phyloP scores from a whole-genome alignment of 2,797 vertebrate genomes.

The Leptoclinus maculatus region DNA sequence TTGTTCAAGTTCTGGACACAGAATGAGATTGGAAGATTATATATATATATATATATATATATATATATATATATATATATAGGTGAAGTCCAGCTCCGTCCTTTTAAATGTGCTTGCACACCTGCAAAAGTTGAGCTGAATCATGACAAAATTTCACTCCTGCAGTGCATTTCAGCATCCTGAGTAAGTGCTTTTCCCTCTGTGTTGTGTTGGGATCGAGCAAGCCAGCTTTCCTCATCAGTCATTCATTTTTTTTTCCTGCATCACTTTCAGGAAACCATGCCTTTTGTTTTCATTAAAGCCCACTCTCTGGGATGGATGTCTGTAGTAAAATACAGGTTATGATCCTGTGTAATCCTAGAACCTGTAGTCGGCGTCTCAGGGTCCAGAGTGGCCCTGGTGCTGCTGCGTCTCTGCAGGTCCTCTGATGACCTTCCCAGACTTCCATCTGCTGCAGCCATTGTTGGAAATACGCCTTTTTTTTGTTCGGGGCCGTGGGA shows the following conservation, averaged over 20 bases:
- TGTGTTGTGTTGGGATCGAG: constrained; percentile 52
- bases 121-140: constrained; percentile 64
- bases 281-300: constrained; percentile 75
- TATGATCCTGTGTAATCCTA: constrained; percentile 73
- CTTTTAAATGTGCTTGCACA: constrained; percentile 48
- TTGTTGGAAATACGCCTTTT: constrained; percentile 66
- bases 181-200: constrained; percentile 67
- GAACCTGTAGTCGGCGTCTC: constrained; percentile 58
- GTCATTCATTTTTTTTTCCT: constrained; percentile 47
- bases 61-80: background rate
- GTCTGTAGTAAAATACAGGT: constrained; percentile 68
- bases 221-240: constrained; percentile 60
- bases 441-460: constrained; percentile 80
- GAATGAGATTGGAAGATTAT: constrained; percentile 48
- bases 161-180: constrained; percentile 52
- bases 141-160: constrained; percentile 49
- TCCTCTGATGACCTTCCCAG: constrained; percentile 78
- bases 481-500: constrained; percentile 47
- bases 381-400: constrained; percentile 39
- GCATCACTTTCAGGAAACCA: constrained; percentile 47
- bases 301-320: constrained; percentile 67
- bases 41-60: background rate
- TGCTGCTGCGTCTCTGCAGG: constrained; percentile 37
- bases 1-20: constrained; percentile 39
- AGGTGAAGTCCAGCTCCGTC: constrained; percentile 15